Percentiles rank a stretch among this genome's conserved stretches.
phyloP scores from a whole-genome alignment of 2,888 invertebrate species.

The Drosophila paramelanica region DNA sequence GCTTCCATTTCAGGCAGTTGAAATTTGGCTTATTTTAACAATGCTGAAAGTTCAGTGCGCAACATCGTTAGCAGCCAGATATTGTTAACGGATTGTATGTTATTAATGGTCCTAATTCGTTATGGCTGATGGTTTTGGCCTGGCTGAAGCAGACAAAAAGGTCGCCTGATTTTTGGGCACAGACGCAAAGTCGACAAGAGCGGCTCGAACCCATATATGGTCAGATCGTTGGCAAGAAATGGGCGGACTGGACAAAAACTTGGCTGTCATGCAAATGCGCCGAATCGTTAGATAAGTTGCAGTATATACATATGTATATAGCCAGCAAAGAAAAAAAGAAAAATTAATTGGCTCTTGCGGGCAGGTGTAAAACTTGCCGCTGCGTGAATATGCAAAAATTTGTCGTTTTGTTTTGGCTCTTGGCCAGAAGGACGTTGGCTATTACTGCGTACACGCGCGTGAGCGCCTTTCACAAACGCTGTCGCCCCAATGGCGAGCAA shows the following conservation, averaged over 20 bases:
- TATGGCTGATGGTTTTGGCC: constrained; percentile 10
- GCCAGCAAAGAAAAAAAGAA: constrained; percentile 5
- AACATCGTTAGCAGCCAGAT: constrained; percentile 29
- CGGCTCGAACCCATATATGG: constrained; percentile 22
- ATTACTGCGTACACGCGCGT: constrained; percentile 48
- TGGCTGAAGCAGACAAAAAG: constrained; percentile 4
- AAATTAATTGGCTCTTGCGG: constrained; percentile 71
- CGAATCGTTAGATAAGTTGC: constrained; percentile 50
- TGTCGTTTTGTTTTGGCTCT: constrained; percentile 33
- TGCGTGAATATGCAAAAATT: constrained; percentile 64
- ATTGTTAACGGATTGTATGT: constrained; percentile 25
- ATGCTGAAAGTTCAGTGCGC: constrained; percentile 21
- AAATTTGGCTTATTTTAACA: constrained; percentile 1
- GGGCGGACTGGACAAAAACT: constrained; percentile 22
- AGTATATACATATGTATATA: constrained; percentile 16
- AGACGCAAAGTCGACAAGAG: constrained; percentile 5
- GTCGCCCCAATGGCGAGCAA: constrained; percentile 74
- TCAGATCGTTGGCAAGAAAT: constrained; percentile 14
- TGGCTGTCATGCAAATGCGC: constrained; percentile 36
- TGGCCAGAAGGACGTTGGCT: constrained; percentile 69
- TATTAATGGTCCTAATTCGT: constrained; percentile 14
- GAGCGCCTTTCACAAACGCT: constrained; percentile 74
- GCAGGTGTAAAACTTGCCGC: constrained; percentile 68
- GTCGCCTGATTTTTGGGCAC: constrained; percentile 27
- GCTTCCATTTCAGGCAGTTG: constrained; percentile 30